Evolutionary conservation across 2,113 vertebrate species (phyloP), one percentile per base, ranked within the genome.

Genomic region (Zosterops japonicus): DNA sequence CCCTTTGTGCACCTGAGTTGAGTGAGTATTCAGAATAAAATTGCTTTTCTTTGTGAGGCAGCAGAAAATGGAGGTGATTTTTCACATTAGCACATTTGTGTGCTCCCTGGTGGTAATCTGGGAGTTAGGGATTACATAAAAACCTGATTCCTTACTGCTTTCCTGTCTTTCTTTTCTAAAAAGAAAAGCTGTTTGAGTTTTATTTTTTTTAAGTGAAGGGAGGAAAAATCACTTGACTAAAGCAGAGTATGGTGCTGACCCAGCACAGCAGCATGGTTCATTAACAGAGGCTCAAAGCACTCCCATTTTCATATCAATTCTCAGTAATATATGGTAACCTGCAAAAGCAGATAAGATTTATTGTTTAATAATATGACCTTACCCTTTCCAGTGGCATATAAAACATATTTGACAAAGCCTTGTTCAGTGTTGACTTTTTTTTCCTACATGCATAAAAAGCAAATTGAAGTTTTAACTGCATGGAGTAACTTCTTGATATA

Each of bases 301-400:
- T 90, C 63, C 69, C 53, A 23, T 86, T 94, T 94, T 86, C 24
- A 56, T 95, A 90, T 59, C 86, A 64, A 44, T 83, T 90, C 68
- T 41, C 67, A 59, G 60, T 81, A 90, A 86, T 90, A 86, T 67
- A 86, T 46, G 52, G 42, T 49, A 87, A 89, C 93, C 53, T 92
- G 69, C 53, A 90, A 77, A 47, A 71, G 78, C 68, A 76, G 91
- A 27, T 96, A 67, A 78, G 56, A 91, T 82, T 85, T 57, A 69
- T 79, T 80, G 60, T 96, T 90, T 93, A 90, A 74, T 96, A 95
- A 93, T 94, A 63, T 47, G 78, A n/a, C 83, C 55, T 96, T 93
- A 63, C 46, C 60, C 68, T 72, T 80, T 87, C 57, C 41, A 92
- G 81, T 81, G 56, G 56, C 47, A 81, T 78, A 92, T 92, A 57